A percentile compares a stretch with the other conserved stretches of the same genome.
These are phyloP conservation scores for Cinara cedri DNA, from an alignment of 2,888 invertebrate species.

Conservation along the genomic window DNA sequence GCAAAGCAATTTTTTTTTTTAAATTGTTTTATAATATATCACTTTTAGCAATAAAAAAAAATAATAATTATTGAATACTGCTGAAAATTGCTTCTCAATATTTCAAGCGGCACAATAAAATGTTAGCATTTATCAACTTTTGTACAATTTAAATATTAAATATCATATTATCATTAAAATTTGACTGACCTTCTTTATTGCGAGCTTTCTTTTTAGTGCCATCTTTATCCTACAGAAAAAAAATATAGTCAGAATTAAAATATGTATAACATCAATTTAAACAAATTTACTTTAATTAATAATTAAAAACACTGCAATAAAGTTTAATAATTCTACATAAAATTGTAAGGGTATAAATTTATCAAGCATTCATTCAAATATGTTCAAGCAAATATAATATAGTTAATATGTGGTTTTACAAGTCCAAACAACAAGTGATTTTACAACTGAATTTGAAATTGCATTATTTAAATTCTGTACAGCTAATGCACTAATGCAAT, in stretches of 20 bases:
- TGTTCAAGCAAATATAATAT: constrained; percentile 9
- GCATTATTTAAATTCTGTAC: not conserved
- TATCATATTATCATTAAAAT: constrained; percentile 12
- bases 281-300: not conserved
- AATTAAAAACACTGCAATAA: constrained; percentile 9
- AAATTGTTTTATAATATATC: constrained; percentile 7
- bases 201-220: constrained; percentile 80
- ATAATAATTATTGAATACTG: constrained; percentile 40
- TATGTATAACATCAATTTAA: not conserved
- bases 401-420: not conserved
- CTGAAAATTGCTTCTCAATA: constrained; percentile 32
- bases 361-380: constrained; percentile 3
- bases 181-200: constrained; percentile 81
- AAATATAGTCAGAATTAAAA: constrained; percentile 55
- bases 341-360: constrained; percentile 5
- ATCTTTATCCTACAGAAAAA: constrained; percentile 78
- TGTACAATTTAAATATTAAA: constrained; percentile 35
- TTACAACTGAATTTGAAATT: not conserved
- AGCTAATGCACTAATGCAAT: not conserved
- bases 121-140: constrained; percentile 36
- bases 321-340: constrained; percentile 6
- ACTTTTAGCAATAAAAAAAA: constrained; percentile 37
- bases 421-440: constrained; percentile 35
- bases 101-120: constrained; percentile 45
- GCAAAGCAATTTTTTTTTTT: not conserved